Percentiles rank a stretch among this genome's conserved stretches.
phyloP scores from a whole-genome alignment of 2,113 vertebrate genomes.

The Cryptotis parvus region DNA sequence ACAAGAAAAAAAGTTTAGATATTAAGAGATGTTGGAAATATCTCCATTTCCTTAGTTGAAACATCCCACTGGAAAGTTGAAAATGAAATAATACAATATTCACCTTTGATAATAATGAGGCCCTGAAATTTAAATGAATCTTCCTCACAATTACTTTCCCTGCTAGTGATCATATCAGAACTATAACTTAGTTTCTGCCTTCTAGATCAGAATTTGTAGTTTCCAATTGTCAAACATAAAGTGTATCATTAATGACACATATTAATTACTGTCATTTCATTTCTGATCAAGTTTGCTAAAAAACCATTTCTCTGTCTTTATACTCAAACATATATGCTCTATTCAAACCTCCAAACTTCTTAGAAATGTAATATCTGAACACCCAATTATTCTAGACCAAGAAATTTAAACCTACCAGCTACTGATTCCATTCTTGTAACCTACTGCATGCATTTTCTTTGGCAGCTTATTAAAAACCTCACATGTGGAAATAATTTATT shows the following conservation, averaged over 20 bases:
- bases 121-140: constrained; percentile 36
- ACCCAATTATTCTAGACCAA: constrained; percentile 50
- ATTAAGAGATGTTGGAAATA: background rate
- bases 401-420: constrained; percentile 73
- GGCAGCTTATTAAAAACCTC: constrained; percentile 76
- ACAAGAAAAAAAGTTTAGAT: constrained; percentile 13
- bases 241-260: constrained; percentile 10
- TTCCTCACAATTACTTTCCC: background rate
- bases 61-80: constrained; percentile 6
- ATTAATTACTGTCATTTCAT: constrained; percentile 43
- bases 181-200: constrained; percentile 29
- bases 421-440: constrained; percentile 73
- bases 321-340: constrained; percentile 45
- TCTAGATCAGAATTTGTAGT: background rate
- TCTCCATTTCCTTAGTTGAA: background rate
- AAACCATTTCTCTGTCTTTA: constrained; percentile 47
- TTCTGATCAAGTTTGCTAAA: constrained; percentile 46
- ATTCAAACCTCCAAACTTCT: constrained; percentile 56
- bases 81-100: constrained; percentile 4
- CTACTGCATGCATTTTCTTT: constrained; percentile 81
- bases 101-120: constrained; percentile 10
- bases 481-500: constrained; percentile 82
- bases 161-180: constrained; percentile 15
- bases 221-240: constrained; percentile 40
- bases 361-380: constrained; percentile 55